phyloP scores from a whole-genome alignment of 2,888 invertebrate genomes.

The Diaprepes abbreviatus region DNA sequence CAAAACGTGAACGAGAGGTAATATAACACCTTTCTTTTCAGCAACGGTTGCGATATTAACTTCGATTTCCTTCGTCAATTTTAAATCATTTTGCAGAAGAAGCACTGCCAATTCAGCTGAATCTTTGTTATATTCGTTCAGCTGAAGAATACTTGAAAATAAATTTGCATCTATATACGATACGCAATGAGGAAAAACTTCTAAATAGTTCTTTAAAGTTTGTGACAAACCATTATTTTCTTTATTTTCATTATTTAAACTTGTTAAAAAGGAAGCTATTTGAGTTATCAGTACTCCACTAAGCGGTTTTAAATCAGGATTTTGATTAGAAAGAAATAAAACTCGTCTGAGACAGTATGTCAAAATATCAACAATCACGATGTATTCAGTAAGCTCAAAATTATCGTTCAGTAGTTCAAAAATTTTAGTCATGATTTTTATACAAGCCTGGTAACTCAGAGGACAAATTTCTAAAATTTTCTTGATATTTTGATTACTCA shows the following conservation, averaged over 20 bases:
- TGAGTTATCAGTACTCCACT: constrained; percentile 48
- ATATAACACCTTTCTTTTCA: constrained; percentile 74
- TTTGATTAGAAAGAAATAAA: constrained; percentile 39
- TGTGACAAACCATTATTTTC: constrained; percentile 71
- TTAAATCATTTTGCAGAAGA: constrained; percentile 71
- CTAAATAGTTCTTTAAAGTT: constrained; percentile 72
- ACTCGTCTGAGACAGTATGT: constrained; percentile 54
- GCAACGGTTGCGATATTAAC: constrained; percentile 68
- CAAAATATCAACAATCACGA: constrained; percentile 47
- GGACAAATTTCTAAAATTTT: constrained; percentile 67
- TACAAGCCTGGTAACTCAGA: constrained; percentile 65
- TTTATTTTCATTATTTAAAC: constrained; percentile 50
- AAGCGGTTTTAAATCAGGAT: constrained; percentile 52
- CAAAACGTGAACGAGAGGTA: constrained; percentile 73
- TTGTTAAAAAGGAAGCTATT: constrained; percentile 51
- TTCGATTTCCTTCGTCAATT: constrained; percentile 66
- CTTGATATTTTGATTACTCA: constrained; percentile 60
- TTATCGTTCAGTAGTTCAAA: neutral
- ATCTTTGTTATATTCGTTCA: constrained; percentile 71
- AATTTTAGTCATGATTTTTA: constrained; percentile 58
- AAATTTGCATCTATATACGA: constrained; percentile 69
- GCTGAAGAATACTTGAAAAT: constrained; percentile 70
- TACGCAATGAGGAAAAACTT: constrained; percentile 74
- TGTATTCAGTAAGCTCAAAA: constrained; percentile 24
- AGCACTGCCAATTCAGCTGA: constrained; percentile 73